A percentile compares a stretch with the other conserved stretches of the same genome.
phyloP scores from a whole-genome alignment of 2,888 invertebrate species.

The Ecdyonurus torrentis region DNA sequence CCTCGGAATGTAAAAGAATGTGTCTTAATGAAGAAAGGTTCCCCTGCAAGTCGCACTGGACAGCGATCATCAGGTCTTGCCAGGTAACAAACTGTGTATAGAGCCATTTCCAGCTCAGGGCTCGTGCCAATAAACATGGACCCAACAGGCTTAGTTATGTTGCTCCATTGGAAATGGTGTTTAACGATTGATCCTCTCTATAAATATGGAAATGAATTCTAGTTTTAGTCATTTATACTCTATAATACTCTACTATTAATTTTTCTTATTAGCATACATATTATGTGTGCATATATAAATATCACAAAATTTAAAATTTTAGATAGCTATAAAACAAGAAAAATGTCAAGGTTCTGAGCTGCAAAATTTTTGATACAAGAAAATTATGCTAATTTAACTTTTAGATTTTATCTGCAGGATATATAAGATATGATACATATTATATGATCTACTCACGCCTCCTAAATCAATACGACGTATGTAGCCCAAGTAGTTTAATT shows the following conservation, averaged over 20 bases:
- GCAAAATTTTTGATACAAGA: too few species aligned
- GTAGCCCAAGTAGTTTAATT: constrained; percentile 64
- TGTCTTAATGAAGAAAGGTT: constrained; percentile 53
- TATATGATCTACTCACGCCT: constrained; percentile 37
- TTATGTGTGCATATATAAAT: background rate
- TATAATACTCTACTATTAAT: background rate
- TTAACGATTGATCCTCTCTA: constrained; percentile 66
- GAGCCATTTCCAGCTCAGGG: constrained; percentile 78
- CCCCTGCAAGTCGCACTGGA: constrained; percentile 51
- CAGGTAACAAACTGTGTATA: constrained; percentile 76
- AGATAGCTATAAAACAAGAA: too few species aligned
- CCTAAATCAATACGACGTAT: constrained; percentile 50
- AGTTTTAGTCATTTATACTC: background rate
- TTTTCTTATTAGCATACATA: background rate
- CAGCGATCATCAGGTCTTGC: constrained; percentile 57
- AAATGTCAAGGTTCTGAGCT: background rate
- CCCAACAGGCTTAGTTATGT: constrained; percentile 57
- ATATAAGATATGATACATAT: background rate
- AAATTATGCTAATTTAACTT: too few species aligned
- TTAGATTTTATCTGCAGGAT: too few species aligned
- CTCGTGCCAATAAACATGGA: constrained; percentile 70
- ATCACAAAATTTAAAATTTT: constrained; percentile 2
- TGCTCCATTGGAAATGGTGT: constrained; percentile 51
- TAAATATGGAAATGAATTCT: constrained; percentile 15
- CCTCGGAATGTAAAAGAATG: constrained; percentile 57